Conservation (phyloP, 2,797 vertebrate species). For the Orientallactaga sibirica region DNA sequence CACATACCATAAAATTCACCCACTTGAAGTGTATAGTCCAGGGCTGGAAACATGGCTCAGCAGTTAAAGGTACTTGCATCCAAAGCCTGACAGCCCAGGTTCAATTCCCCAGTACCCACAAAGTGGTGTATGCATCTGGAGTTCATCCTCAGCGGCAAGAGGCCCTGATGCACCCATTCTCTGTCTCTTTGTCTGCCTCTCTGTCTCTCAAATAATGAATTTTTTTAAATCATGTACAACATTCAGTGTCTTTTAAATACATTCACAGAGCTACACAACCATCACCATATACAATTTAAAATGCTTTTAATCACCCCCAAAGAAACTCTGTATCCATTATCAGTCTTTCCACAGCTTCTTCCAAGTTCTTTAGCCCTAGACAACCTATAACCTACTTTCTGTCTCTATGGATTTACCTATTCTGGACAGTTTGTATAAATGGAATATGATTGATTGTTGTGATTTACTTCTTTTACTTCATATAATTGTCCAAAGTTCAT, state of each 20-base stretch:
- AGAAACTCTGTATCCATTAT: background rate
- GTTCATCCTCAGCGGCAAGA: no score
- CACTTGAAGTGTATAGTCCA: no score
- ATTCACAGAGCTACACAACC: background rate
- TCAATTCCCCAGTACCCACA: no score
- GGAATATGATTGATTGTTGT: background rate
- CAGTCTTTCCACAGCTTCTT: background rate
- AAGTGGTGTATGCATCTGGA: no score
- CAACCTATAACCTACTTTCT: background rate
- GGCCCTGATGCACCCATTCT: no score
- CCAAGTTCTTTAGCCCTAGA: background rate
- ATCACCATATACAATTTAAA: background rate
- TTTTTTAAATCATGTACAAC: no score
- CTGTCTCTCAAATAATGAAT: no score
- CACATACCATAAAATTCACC: no score
- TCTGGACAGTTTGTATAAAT: background rate
- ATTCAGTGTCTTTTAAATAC: background rate
- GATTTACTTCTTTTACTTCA: background rate
- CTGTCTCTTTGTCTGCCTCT: no score
- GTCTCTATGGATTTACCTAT: background rate
- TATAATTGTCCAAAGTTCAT: slow-evolving; percentile 39
- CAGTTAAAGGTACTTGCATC: no score
- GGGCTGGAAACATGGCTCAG: no score
- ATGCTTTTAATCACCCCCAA: background rate
- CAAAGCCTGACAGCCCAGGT: no score